A percentile compares a stretch with the other conserved stretches of the same genome.
Conservation (phyloP, 1,140 invertebrate species). For the Drosophila albomicans region DNA sequence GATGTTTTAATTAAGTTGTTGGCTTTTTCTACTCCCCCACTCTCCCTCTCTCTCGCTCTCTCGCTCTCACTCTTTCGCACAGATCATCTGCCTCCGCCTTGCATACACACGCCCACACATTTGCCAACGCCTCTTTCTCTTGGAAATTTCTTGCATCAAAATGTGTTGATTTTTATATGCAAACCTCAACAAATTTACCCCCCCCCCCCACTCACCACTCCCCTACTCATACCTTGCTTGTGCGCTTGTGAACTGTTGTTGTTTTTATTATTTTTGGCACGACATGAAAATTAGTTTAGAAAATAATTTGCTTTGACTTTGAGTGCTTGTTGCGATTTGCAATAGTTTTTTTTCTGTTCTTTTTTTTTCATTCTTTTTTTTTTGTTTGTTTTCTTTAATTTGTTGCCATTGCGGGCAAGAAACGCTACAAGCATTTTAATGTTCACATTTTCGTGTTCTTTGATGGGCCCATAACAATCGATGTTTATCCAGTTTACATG, state of each 20-base stretch:
- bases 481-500: constrained; percentile 23
- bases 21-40: constrained; percentile 35
- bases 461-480: constrained; percentile 54
- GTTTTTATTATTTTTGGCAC: constrained; percentile 82
- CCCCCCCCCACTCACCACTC: background rate
- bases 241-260: constrained; percentile 34
- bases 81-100: background rate
- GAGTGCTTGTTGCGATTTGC: constrained; percentile 81
- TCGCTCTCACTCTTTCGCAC: background rate
- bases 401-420: constrained; percentile 43
- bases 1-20: constrained; percentile 81
- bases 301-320: constrained; percentile 82
- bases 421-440: constrained; percentile 42
- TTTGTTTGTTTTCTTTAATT: constrained; percentile 39
- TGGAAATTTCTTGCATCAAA: constrained; percentile 26
- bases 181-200: constrained; percentile 20
- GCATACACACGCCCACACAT: constrained; percentile 29
- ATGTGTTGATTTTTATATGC: constrained; percentile 42
- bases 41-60: background rate
- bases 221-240: no score
- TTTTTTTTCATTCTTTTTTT: constrained; percentile 18
- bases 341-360: constrained; percentile 27
- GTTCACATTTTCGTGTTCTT: constrained; percentile 55
- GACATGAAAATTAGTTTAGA: constrained; percentile 83
- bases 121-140: background rate